Conservation (phyloP, 2,113 vertebrate genomes). For the Clarias magur region DNA sequence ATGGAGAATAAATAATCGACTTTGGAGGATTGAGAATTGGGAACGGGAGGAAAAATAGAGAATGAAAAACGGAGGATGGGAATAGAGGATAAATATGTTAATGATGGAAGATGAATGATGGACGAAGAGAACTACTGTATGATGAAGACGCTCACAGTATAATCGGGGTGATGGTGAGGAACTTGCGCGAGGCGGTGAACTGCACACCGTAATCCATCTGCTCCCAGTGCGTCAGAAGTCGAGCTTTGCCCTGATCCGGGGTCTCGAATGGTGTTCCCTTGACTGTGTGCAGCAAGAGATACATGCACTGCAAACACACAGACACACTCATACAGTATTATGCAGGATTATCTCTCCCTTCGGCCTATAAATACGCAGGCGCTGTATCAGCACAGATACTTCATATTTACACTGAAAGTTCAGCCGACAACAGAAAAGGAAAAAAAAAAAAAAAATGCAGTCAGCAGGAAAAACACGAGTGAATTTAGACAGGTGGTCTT, state of each 20-base stretch:
- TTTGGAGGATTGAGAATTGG: neutral
- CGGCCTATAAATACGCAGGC: neutral
- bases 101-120: neutral
- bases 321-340: neutral
- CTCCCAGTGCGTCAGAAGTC: slow-evolving; percentile 95
- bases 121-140: neutral
- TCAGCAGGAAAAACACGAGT: neutral
- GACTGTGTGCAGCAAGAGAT: slow-evolving; percentile 93
- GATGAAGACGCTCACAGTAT: slow-evolving; percentile 82
- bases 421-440: neutral
- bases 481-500: neutral
- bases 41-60: neutral
- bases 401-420: neutral
- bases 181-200: slow-evolving; percentile 94
- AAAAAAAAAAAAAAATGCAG: neutral
- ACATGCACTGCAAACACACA: slow-evolving; percentile 83
- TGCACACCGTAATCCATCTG: slow-evolving; percentile 98
- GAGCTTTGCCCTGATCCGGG: slow-evolving; percentile 91
- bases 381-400: neutral
- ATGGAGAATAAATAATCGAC: no score
- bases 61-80: neutral
- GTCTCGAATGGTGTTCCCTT: slow-evolving; percentile 97
- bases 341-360: neutral
- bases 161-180: slow-evolving; percentile 95
- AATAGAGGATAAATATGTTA: neutral